phyloP scores from a whole-genome alignment of 2,888 invertebrate species.

The Eupsilia transversa region DNA sequence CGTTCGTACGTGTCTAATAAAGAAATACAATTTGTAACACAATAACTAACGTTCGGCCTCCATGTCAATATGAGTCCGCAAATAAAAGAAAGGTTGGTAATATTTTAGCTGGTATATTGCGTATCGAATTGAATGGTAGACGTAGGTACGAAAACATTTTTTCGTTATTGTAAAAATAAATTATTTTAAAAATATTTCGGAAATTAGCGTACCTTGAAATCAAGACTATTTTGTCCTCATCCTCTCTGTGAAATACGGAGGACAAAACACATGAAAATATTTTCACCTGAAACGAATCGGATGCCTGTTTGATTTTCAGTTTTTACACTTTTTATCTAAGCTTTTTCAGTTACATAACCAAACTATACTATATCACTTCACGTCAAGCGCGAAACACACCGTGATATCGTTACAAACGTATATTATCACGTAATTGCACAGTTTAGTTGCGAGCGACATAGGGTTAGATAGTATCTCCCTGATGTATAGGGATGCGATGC shows the following conservation, averaged over 20 bases:
- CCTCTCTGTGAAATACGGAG: background rate
- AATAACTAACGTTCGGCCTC: constrained; percentile 51
- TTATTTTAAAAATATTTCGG: background rate
- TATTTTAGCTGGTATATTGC: constrained; percentile 26
- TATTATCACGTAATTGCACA: constrained; percentile 76
- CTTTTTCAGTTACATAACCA: background rate
- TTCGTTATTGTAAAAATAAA: background rate
- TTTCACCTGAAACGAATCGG: background rate
- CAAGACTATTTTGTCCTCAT: background rate
- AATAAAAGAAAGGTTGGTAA: constrained; percentile 47
- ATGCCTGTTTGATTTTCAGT: background rate
- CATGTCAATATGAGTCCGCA: constrained; percentile 52
- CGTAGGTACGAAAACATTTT: background rate
- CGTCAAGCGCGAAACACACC: constrained; percentile 7
- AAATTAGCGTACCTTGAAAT: background rate
- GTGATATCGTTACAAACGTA: constrained; percentile 49
- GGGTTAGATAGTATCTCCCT: constrained; percentile 81
- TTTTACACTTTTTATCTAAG: background rate
- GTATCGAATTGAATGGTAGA: constrained; percentile 13
- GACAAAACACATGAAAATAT: background rate
- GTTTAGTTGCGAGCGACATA: constrained; percentile 82
- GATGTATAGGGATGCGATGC: constrained; percentile 82
- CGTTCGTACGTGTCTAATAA: constrained; percentile 78
- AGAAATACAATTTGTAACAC: constrained; percentile 70
- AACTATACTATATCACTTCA: constrained; percentile 19